phyloP scores from a whole-genome alignment of 2,888 invertebrate genomes.

The Machimus rusticus region DNA sequence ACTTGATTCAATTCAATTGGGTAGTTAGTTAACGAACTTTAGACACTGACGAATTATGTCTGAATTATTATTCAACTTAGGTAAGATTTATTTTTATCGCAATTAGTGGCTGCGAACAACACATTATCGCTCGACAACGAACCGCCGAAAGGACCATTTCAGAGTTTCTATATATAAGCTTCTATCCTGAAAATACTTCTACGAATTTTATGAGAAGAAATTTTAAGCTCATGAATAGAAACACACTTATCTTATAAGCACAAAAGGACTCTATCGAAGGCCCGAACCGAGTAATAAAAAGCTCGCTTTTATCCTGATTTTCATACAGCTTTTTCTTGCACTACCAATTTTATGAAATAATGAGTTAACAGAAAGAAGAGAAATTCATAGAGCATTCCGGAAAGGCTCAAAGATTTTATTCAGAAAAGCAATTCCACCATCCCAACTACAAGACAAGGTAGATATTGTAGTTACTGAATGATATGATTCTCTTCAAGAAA shows the following conservation, averaged over 20 bases:
- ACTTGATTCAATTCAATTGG: slow-evolving; percentile 10
- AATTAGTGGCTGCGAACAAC: slow-evolving; percentile 43
- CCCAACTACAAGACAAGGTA: too few species aligned
- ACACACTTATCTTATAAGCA: neutral
- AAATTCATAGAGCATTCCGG: too few species aligned
- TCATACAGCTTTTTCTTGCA: neutral
- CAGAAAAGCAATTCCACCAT: too few species aligned
- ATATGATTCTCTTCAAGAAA: too few species aligned
- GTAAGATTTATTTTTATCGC: slow-evolving; percentile 31
- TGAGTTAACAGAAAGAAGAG: too few species aligned
- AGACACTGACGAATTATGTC: neutral
- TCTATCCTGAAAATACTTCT: neutral
- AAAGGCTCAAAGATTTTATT: too few species aligned
- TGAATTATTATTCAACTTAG: slow-evolving; percentile 22
- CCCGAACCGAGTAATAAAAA: neutral
- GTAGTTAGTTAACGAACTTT: neutral
- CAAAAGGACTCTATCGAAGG: neutral
- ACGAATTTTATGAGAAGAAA: neutral
- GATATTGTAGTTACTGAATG: too few species aligned
- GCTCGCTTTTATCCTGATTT: neutral
- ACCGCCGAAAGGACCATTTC: neutral
- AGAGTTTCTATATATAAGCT: neutral
- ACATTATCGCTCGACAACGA: slow-evolving; percentile 19
- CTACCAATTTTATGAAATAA: too few species aligned
- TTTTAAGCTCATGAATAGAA: neutral